phyloP scores from a whole-genome alignment of 2,113 vertebrate genomes.

The Rafetus swinhoei region DNA sequence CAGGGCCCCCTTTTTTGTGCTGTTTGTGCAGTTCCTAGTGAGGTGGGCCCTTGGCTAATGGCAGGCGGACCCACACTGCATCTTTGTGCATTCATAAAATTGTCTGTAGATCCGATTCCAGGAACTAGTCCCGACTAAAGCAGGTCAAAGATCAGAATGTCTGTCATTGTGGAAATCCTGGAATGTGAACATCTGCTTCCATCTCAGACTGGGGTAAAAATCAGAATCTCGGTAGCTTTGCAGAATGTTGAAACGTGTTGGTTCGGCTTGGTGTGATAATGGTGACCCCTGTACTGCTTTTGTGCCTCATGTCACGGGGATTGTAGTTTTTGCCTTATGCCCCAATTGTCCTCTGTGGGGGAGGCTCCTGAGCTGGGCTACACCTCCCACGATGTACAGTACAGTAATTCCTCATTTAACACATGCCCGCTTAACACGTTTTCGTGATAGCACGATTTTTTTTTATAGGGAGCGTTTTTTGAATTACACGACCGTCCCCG shows the following conservation, averaged over 20 bases:
- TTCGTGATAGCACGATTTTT: no score
- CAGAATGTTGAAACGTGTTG: background rate
- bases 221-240: background rate
- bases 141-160: background rate
- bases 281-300: background rate
- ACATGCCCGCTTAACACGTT: no score
- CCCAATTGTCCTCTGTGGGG: background rate
- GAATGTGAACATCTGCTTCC: background rate
- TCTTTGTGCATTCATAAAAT: background rate
- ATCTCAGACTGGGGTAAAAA: background rate
- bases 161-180: background rate
- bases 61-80: background rate
- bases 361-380: fast-evolving
- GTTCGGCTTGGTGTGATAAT: background rate
- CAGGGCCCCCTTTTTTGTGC: background rate
- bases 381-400: fast-evolving
- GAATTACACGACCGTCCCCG: no score
- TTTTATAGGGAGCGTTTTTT: no score
- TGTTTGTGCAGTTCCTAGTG: background rate
- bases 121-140: background rate
- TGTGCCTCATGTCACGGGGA: background rate
- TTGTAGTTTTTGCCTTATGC: background rate
- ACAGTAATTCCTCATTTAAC: no score
- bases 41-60: background rate
- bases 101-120: background rate